Evolutionary conservation across 2,797 vertebrate species (phyloP), one percentile per base, ranked within the genome.

Genomic region (Mormyrops boulengeri): DNA sequence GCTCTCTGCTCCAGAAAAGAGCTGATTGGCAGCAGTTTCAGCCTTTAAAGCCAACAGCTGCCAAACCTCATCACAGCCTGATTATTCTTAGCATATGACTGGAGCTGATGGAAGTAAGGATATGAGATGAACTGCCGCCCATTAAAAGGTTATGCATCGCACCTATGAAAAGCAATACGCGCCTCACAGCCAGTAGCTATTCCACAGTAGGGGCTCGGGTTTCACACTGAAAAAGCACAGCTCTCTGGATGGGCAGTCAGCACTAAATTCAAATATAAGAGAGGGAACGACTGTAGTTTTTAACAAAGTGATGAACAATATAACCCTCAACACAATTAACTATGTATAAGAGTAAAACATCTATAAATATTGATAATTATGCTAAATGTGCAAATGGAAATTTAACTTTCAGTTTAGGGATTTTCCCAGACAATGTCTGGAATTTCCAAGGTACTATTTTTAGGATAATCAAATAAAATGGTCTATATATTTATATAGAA

Each of bases 31-130:
- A 41, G 60, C 41, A 88, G 50, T 88, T 90, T 82, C 92, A 92
- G 92, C 92, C 93, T 94, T 94, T 91, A 91, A 89, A 55, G 91
- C 69, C 2, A 88, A 92, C 94, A 94, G 94, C 94, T 95, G 94
- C 91, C 38, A 91, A 91, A 82, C 57, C 22, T 8, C 38, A 87
- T 66, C 89, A 88, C 41, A 91, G 90, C 85, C 90, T 0, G 93
- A 92, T 96, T 97, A 93, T 96, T 96, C 91, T 97, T 95, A 95
- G 96, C 92, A 47, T 89, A 84, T 91, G 91, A 92, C 91, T 90
- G 92, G 91, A 91, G 92, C 94, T 92, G 91, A 91, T 93, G 89
- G 92, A 92, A 90, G 91, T 69, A 57, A 87, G 90, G 49, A 0
- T 91, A 91, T 94, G 94, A 95, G 94, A 93, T 95, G 94, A 96